Base-by-base conservation (phyloP, 23 tunicate genomes). In the Clavelina lepadiformis region DNA sequence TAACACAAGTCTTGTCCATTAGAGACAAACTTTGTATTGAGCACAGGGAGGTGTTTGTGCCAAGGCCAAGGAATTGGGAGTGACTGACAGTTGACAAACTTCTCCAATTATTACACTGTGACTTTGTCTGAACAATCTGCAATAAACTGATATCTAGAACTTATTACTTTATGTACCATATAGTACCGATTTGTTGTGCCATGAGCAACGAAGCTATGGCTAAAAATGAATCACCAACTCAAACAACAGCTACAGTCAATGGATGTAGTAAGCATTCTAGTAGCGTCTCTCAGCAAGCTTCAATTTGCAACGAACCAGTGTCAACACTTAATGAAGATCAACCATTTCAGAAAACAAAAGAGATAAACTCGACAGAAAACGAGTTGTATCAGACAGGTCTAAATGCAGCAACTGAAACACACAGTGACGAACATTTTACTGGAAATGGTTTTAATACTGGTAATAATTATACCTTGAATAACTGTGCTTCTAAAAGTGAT, bases 161-260 rank as follows among this genome's bases (percentile, higher is more conserved):
- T 45, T 46, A 8, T 28, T 25, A 13, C 28, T 57, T 23, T 35
- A 74, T 74, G 56, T 63, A 25, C 69, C 80, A 74, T 56, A 30
- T 44, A 33, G 64, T 36, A 3, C 71, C 80, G 6, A 31, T 51
- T 30, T 74, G 80, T 50, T 74, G 80, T 74, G 57, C 51, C 26
- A 51, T 74, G 71, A 74, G 36, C 80, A 51, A 35, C 41, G 35
- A 62, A 74, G 26, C 71, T 1, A 74, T 74, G 80, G 80, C 80
- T 34, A 63, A 62, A 63, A 62, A 63, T 62, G 80, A 74, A 58
- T 22, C 71, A 24, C 37, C 80, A 3, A 31, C 24, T 1, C 34
- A 29, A 23, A 1, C 62, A 44, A 22, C 62, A 24, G 33, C 52
- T 21, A 13, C 18, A 15, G 23, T 51, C 1, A 63, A 63, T 51